Percentiles rank a stretch among this genome's conserved stretches.
These are phyloP conservation scores for Athripsodes cinereus DNA, from an alignment of 2,888 invertebrate genomes.

Conservation along the genomic window DNA sequence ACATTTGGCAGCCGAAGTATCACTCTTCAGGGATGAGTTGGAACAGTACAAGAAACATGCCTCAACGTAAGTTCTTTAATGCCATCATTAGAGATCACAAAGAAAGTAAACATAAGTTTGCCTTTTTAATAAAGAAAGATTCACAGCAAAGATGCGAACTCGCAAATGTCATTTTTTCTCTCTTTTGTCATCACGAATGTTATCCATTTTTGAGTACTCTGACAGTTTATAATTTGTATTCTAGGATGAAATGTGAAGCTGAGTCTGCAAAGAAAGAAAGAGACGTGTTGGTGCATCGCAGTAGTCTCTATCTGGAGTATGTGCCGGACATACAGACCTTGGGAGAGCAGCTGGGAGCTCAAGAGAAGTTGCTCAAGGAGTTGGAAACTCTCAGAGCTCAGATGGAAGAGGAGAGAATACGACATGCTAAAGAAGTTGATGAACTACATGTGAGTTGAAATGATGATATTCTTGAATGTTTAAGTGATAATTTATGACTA, in stretches of 20 bases:
- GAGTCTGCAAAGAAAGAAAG: conserved; percentile 58
- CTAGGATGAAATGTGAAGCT: conserved; percentile 49
- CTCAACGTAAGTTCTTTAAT: conserved; percentile 41
- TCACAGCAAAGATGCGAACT: no score
- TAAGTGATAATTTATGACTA: no score
- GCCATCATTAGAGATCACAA: no score
- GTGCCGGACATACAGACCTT: conserved; percentile 25
- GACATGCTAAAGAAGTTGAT: conserved; percentile 52
- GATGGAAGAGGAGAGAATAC: conserved; percentile 54
- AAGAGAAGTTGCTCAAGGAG: conserved; percentile 46
- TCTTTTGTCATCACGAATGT: no score
- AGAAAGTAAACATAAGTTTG: no score
- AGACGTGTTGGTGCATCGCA: conserved; percentile 62
- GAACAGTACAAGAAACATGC: conserved; percentile 57
- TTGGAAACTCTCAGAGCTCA: conserved; percentile 56
- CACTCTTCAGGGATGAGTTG: conserved; percentile 54
- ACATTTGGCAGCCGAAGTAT: conserved; percentile 59
- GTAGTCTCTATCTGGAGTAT: conserved; percentile 54
- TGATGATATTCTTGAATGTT: not conserved
- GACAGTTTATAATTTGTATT: no score
- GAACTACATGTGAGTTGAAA: conserved; percentile 48
- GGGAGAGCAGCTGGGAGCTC: conserved; percentile 5
- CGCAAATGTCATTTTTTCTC: no score
- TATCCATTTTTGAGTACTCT: no score
- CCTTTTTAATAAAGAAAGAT: no score